These are phyloP conservation scores for Acrobasis suavella DNA, from an alignment of 2,888 invertebrate genomes.

Conservation along the genomic window DNA sequence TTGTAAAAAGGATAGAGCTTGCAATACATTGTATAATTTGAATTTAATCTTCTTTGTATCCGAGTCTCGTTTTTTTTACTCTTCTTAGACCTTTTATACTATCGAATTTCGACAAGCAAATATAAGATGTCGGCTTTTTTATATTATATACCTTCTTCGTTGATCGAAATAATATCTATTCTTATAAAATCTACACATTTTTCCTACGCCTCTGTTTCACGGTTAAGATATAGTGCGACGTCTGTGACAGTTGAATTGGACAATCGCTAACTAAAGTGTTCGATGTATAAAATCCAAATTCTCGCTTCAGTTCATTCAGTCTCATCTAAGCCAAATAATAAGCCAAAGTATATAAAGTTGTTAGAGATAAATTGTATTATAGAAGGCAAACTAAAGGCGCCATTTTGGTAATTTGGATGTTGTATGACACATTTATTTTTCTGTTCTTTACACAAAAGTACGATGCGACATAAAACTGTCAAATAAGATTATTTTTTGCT, in stretches of 20 bases:
- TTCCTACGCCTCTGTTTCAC: slow-evolving; percentile 39
- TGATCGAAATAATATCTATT: slow-evolving; percentile 58
- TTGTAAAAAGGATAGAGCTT: slow-evolving; percentile 11
- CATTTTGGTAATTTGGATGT: background rate
- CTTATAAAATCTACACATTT: slow-evolving; percentile 62
- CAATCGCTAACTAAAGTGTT: slow-evolving; percentile 14
- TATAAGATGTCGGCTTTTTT: slow-evolving; percentile 59
- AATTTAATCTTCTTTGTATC: background rate
- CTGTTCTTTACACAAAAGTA: background rate
- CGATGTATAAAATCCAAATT: slow-evolving; percentile 6
- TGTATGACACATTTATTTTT: slow-evolving; percentile 1
- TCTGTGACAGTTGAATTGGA: slow-evolving; percentile 9
- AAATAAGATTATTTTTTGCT: background rate
- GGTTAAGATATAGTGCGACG: slow-evolving; percentile 1
- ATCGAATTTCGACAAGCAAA: slow-evolving; percentile 39
- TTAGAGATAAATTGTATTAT: slow-evolving; percentile 31
- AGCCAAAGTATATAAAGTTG: slow-evolving; percentile 69
- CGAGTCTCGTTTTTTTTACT: background rate
- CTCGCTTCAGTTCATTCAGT: slow-evolving; percentile 43
- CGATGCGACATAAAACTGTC: background rate
- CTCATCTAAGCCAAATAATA: slow-evolving; percentile 71
- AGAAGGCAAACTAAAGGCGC: slow-evolving; percentile 26
- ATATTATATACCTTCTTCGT: slow-evolving; percentile 53
- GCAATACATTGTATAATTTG: background rate
- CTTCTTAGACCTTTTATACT: background rate